Percentiles rank a stretch among this genome's conserved stretches.
phyloP scores from a whole-genome alignment of 2,797 vertebrate species.

The Cossypha caffra region DNA sequence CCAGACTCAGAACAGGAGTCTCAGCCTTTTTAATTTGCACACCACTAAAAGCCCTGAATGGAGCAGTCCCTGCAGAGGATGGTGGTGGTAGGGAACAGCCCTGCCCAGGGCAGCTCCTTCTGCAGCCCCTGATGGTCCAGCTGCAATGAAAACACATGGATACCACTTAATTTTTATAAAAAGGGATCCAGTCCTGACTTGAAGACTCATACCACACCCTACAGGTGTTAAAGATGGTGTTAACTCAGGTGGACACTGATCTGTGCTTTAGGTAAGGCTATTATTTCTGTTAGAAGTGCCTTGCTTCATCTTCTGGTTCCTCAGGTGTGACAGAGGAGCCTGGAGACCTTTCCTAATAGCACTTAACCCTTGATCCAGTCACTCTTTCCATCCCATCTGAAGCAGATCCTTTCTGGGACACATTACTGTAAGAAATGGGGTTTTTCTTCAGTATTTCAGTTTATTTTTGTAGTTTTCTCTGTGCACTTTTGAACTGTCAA shows the following conservation, averaged over 20 bases:
- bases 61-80: neutral
- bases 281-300: neutral
- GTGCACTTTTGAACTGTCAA: conserved; percentile 22
- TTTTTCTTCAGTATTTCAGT: neutral
- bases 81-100: neutral
- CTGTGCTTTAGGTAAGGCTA: neutral
- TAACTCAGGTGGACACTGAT: neutral
- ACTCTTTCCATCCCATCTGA: neutral
- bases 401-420: neutral
- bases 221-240: neutral
- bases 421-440: neutral
- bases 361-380: neutral
- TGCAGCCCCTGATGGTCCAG: neutral
- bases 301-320: neutral
- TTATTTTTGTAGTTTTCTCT: conserved; percentile 1
- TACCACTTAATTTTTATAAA: neutral
- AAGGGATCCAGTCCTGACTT: neutral
- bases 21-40: neutral
- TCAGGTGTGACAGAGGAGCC: neutral
- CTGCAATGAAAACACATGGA: neutral
- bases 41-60: neutral
- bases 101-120: neutral
- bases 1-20: neutral
- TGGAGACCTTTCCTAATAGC: neutral
- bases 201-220: neutral